phyloP scores from a whole-genome alignment of 1,140 invertebrate genomes.

The Zelostemma sp. region DNA sequence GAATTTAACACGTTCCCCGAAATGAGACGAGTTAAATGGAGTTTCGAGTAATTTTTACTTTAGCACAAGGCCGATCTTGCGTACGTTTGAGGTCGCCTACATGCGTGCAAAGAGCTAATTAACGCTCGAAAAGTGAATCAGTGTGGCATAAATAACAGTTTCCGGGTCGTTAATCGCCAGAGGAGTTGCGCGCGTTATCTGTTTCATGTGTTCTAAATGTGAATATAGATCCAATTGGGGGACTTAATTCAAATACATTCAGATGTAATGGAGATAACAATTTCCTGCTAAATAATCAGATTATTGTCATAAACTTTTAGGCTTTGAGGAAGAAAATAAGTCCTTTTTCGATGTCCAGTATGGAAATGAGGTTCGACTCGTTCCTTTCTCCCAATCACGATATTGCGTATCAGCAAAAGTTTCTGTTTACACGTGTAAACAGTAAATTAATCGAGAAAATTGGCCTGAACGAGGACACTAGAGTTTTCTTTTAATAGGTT shows the following conservation, averaged over 20 bases:
- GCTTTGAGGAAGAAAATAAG: no score
- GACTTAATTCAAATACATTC: constrained; percentile 24
- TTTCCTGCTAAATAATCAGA: no score
- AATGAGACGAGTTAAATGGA: constrained; percentile 23
- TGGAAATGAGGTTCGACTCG: not conserved
- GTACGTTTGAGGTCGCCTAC: constrained; percentile 23
- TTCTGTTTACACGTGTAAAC: no score
- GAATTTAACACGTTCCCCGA: not conserved
- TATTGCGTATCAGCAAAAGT: no score
- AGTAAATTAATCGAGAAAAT: not conserved
- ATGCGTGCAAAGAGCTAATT: constrained; percentile 51
- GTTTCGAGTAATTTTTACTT: constrained; percentile 27
- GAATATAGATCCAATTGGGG: constrained; percentile 20
- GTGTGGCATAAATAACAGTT: constrained; percentile 50
- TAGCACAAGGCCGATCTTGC: constrained; percentile 39
- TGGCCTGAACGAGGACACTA: not conserved
- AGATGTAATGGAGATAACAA: constrained; percentile 14
- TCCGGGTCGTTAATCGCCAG: constrained; percentile 51
- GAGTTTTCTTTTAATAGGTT: not conserved
- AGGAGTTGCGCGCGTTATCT: constrained; percentile 42
- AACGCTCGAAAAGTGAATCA: constrained; percentile 51
- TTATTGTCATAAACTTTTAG: no score
- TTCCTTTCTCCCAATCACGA: not conserved
- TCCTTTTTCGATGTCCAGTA: no score
- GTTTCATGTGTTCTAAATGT: constrained; percentile 39